These are phyloP conservation scores for Heliothis peltigera DNA, from an alignment of 2,888 invertebrate species.

Conservation along the genomic window DNA sequence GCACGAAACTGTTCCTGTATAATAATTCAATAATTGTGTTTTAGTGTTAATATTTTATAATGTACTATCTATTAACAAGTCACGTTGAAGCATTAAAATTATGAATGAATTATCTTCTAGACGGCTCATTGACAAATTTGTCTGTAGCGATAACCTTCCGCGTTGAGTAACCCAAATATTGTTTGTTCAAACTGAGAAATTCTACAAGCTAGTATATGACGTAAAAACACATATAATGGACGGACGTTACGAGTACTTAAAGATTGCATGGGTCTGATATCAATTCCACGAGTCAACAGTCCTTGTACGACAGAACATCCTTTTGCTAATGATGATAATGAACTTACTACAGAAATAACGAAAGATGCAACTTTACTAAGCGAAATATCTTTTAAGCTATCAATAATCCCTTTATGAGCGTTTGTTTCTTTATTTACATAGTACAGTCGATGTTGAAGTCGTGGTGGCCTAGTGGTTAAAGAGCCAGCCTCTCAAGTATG, in stretches of 20 bases:
- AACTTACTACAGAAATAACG: background rate
- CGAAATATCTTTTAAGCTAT: too few species aligned
- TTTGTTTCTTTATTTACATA: too few species aligned
- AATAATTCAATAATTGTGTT: conserved; percentile 42
- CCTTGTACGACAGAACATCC: background rate
- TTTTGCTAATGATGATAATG: background rate
- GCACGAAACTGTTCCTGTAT: conserved; percentile 25
- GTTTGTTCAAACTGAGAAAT: conserved; percentile 20
- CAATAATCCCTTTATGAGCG: too few species aligned
- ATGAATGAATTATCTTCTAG: conserved; percentile 61
- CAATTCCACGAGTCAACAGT: conserved; percentile 15
- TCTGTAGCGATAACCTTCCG: conserved; percentile 59
- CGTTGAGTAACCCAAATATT: conserved; percentile 41
- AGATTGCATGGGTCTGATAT: conserved; percentile 3
- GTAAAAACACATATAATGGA: conserved; percentile 1
- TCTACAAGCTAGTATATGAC: conserved; percentile 1
- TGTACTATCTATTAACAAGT: conserved; percentile 41
- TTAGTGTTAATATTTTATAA: conserved; percentile 33
- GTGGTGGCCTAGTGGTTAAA: too few species aligned
- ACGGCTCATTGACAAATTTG: conserved; percentile 62
- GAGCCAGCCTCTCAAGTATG: too few species aligned
- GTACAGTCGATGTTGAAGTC: too few species aligned
- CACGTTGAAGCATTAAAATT: conserved; percentile 51
- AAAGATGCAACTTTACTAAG: background rate
- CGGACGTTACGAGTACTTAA: conserved; percentile 7